Percentiles rank a stretch among this genome's conserved stretches.
These are phyloP conservation scores for Scaptomyza flava DNA, from an alignment of 2,888 invertebrate species.

Conservation along the genomic window DNA sequence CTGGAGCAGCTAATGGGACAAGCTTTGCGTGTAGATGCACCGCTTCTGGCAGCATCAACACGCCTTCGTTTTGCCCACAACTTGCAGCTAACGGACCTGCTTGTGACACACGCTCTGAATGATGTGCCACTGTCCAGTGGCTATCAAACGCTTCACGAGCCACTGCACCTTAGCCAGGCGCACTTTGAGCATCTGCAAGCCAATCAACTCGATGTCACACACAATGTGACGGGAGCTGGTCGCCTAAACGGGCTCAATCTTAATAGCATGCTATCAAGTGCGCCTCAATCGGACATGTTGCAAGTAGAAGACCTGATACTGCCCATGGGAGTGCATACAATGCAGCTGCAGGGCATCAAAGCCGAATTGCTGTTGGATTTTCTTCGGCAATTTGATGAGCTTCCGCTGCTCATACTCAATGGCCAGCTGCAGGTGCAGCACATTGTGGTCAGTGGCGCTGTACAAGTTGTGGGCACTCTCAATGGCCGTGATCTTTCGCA, in stretches of 20 bases:
- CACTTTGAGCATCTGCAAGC: constrained; percentile 76
- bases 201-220: constrained; percentile 75
- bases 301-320: constrained; percentile 78
- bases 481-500: constrained; percentile 75
- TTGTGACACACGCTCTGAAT: constrained; percentile 83
- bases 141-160: constrained; percentile 71
- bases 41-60: constrained; percentile 69
- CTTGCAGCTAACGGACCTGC: constrained; percentile 54
- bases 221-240: constrained; percentile 81
- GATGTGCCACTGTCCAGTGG: constrained; percentile 68
- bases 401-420: constrained; percentile 80
- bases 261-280: constrained; percentile 69
- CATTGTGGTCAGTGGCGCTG: constrained; percentile 79
- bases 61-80: constrained; percentile 82
- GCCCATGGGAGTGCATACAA: constrained; percentile 77
- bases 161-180: constrained; percentile 72
- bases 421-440: constrained; percentile 84
- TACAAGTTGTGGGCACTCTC: constrained; percentile 62
- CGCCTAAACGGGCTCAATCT: constrained; percentile 81
- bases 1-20: constrained; percentile 84
- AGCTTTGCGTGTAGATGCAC: constrained; percentile 83
- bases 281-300: constrained; percentile 64
- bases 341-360: constrained; percentile 82
- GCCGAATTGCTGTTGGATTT: constrained; percentile 77
- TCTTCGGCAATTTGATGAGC: constrained; percentile 73